Conservation (phyloP, 2,113 vertebrate genomes). For the Percopsis transmontana region DNA sequence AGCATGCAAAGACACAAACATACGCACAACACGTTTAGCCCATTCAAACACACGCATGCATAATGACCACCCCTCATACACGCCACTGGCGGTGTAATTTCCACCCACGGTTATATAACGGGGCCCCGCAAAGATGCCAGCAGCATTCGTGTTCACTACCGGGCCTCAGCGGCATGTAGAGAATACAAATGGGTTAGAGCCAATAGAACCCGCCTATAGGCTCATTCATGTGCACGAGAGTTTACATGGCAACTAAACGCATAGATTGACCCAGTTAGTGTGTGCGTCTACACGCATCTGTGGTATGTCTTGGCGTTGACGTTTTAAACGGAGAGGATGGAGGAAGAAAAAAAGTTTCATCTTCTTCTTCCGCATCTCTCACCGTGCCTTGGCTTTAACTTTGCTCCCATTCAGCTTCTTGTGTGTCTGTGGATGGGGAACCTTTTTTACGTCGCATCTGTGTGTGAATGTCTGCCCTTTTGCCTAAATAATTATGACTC, state of each 20-base stretch:
- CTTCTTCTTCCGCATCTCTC: constrained; percentile 48
- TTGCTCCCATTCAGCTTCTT: constrained; percentile 20
- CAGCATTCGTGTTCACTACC: constrained; percentile 12
- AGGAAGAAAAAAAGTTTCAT: constrained; percentile 58
- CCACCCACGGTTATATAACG: constrained; percentile 48
- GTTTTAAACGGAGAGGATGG: constrained; percentile 30
- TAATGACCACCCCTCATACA: constrained; percentile 21
- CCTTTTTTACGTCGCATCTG: constrained; percentile 15
- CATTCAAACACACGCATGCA: constrained; percentile 6
- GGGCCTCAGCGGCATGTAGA: constrained; percentile 24
- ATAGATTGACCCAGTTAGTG: constrained; percentile 7
- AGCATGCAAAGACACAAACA: constrained; percentile 7
- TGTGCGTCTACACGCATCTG: constrained; percentile 19
- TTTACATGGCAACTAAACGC: constrained; percentile 27
- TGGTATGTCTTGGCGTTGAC: constrained; percentile 44
- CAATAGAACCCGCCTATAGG: background rate
- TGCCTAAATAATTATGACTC: constrained; percentile 41
- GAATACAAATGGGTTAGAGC: constrained; percentile 41
- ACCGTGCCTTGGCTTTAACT: constrained; percentile 53
- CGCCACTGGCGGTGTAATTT: constrained; percentile 23
- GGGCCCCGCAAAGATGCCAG: constrained; percentile 21
- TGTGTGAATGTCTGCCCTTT: constrained; percentile 24
- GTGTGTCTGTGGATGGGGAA: constrained; percentile 7
- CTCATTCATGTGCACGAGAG: constrained; percentile 23
- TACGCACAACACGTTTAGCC: constrained; percentile 18